Conservation (phyloP, 2,113 vertebrate species). For the Phylloscopus trochiloides region DNA sequence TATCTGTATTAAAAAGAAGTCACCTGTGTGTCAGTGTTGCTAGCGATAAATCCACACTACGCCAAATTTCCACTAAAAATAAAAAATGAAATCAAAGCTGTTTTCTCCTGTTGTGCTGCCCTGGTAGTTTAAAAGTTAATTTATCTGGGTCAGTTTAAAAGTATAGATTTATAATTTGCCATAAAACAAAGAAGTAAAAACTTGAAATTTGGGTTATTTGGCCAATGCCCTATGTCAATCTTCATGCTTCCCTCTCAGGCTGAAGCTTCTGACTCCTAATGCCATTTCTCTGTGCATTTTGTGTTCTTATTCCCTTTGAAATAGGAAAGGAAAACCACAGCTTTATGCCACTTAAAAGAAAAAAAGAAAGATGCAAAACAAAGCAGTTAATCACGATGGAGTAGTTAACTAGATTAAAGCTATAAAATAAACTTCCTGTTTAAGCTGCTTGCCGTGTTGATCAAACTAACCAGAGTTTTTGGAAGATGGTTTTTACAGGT, state of each 20-base stretch:
- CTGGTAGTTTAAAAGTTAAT: background rate
- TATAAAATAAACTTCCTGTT: background rate
- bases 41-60: background rate
- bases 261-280: background rate
- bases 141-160: background rate
- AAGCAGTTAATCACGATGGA: background rate
- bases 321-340: background rate
- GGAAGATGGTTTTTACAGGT: background rate
- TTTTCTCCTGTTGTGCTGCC: background rate
- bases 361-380: background rate
- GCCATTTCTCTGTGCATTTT: background rate
- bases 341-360: background rate
- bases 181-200: background rate
- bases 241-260: background rate
- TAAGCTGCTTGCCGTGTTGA: background rate
- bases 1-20: background rate
- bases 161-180: background rate
- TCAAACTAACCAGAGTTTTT: background rate
- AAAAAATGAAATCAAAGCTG: background rate
- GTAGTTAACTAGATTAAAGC: background rate
- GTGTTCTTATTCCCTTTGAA: background rate
- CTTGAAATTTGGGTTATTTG: background rate
- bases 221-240: background rate
- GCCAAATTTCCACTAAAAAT: background rate
- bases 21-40: background rate